Base-by-base conservation (phyloP, 92 coral and sea anemone species). In the Parazoanthus swiftii region DNA sequence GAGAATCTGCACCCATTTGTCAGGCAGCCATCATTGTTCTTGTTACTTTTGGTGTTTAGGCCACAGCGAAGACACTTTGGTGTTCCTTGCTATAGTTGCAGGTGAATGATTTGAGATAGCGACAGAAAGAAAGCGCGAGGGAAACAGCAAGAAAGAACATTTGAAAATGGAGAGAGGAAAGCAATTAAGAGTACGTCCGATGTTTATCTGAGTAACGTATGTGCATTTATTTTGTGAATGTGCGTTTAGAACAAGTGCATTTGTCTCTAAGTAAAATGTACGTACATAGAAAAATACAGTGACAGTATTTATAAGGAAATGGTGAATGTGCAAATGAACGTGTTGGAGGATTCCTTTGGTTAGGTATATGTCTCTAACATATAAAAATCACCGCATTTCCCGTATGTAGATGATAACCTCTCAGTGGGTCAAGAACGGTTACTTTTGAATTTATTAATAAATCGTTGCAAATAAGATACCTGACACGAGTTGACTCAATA, bases 61-160 rank as follows among this genome's bases (percentile, higher is more conserved):
- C 98, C 98, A 63, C 98, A 95, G 4, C 67, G 78, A 20, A 95
- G 96, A 36, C 98, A 95, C 18, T 37, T 39, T 23, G 80, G 78
- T n/a, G 96, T 95, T 65, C 95, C 96, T 51, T 80, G 85, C 98
- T 95, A 82, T 81, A 79, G 83, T 36, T 44, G 44, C 72, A 66
- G 78, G 73, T 65, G 76, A 79, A 67, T 48, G 77, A 48, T 10
- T 84, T 72, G 78, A 82, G 58, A 68, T 81, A 50, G n/a, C 46
- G 66, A 44, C 29, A 51, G 66, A 13, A 44, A 71, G 13, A 84
- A 63, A 26, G 43, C 14, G 33, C 54, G 21, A 71, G 29, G 21
- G n/a, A 50, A 48, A 84, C 20, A 65, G 43, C 33, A 56, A 8
- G 67, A 72, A 46, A 51, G 44, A 10, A 25, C 35, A 44, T 46